phyloP scores from a whole-genome alignment of 1,140 invertebrate genomes.

The Eumaeus atala region DNA sequence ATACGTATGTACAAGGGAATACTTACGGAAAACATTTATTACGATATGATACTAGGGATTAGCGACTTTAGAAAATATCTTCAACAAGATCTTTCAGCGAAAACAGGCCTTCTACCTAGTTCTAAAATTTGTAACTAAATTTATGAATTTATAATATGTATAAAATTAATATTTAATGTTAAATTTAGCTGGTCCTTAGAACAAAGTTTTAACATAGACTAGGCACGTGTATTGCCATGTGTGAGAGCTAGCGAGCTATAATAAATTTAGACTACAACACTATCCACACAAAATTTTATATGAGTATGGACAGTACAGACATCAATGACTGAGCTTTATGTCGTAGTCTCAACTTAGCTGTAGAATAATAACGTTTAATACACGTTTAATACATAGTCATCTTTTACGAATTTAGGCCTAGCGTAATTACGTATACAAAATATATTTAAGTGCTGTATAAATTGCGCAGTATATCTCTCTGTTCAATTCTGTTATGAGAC shows the following conservation, averaged over 20 bases:
- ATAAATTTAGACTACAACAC: neutral
- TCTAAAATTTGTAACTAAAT: conserved; percentile 4
- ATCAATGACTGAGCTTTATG: too few species aligned
- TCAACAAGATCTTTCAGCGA: conserved; percentile 4
- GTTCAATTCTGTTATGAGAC: conserved; percentile 14
- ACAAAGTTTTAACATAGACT: neutral
- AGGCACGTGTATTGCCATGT: neutral
- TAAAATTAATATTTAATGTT: neutral
- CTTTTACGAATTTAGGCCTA: conserved; percentile 11
- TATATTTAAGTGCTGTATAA: conserved; percentile 3
- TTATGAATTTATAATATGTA: neutral
- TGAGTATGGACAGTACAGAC: too few species aligned
- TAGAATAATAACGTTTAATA: neutral
- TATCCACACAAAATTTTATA: too few species aligned
- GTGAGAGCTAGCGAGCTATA: neutral
- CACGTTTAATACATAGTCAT: neutral
- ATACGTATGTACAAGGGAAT: too few species aligned
- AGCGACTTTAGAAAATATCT: neutral
- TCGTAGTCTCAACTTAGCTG: too few species aligned
- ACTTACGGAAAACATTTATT: too few species aligned
- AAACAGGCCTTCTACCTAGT: neutral
- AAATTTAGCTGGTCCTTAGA: neutral
- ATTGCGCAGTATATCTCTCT: conserved; percentile 5
- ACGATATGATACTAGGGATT: too few species aligned
- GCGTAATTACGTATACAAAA: conserved; percentile 5